These are phyloP conservation scores for Liasis olivaceus DNA, from an alignment of 2,797 vertebrate genomes.

Conservation along the genomic window DNA sequence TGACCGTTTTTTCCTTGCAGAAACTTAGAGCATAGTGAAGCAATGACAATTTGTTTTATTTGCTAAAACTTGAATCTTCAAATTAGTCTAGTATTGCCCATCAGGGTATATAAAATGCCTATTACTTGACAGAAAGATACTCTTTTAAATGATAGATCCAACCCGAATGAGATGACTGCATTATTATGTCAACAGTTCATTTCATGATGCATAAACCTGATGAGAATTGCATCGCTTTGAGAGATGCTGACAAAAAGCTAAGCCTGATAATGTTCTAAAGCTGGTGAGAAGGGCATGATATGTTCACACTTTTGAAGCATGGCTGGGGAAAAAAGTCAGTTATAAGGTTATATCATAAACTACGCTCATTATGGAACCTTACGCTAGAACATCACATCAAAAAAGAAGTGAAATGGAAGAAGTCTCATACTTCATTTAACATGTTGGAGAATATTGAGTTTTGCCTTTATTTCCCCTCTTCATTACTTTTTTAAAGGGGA, in stretches of 20 bases:
- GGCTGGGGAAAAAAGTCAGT: neutral
- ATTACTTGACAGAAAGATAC: slow-evolving; percentile 20
- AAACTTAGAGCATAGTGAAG: slow-evolving; percentile 22
- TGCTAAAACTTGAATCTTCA: neutral
- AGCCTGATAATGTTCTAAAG: slow-evolving; percentile 19
- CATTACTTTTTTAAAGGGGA: neutral
- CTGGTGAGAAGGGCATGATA: neutral
- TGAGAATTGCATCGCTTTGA: slow-evolving; percentile 1
- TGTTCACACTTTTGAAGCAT: neutral
- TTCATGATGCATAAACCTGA: neutral
- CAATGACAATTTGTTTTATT: slow-evolving; percentile 33
- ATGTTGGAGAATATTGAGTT: neutral
- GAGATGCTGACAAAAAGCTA: slow-evolving; percentile 22
- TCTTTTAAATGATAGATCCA: neutral
- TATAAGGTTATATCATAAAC: neutral
- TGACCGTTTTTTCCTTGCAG: neutral
- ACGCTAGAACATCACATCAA: neutral
- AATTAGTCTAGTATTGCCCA: slow-evolving; percentile 43
- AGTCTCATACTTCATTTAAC: neutral
- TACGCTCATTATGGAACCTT: neutral
- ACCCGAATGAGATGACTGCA: slow-evolving; percentile 9
- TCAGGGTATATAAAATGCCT: slow-evolving; percentile 29
- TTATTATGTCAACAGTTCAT: slow-evolving; percentile 2
- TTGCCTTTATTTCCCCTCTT: neutral
- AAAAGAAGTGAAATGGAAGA: neutral